These are phyloP conservation scores for Corvus moneduloides DNA, from an alignment of 2,113 vertebrate species.

Conservation along the genomic window DNA sequence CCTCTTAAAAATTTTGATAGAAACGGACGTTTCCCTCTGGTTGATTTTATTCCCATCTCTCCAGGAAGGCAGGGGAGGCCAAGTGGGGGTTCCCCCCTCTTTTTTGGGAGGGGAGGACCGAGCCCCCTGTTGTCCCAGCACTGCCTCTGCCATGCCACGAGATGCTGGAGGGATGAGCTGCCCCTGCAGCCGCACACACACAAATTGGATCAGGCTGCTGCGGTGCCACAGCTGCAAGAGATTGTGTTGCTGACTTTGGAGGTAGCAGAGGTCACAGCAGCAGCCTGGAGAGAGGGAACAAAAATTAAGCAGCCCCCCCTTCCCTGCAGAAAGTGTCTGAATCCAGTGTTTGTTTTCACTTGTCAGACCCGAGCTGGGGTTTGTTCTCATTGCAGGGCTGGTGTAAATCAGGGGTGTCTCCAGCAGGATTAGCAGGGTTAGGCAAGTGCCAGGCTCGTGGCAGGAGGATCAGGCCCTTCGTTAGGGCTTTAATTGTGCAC, in stretches of 20 bases:
- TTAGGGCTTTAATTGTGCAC: neutral
- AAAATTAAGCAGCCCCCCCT: neutral
- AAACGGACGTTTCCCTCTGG: neutral
- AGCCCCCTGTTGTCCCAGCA: neutral
- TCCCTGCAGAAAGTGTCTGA: constrained; percentile 27
- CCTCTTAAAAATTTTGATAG: neutral
- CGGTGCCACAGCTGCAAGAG: constrained; percentile 39
- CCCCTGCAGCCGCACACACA: constrained; percentile 27
- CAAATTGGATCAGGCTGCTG: constrained; percentile 39
- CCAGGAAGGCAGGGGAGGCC: neutral
- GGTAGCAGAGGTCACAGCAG: constrained; percentile 55
- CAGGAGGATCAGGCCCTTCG: neutral
- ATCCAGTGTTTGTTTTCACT: constrained; percentile 50
- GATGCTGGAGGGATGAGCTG: constrained; percentile 3
- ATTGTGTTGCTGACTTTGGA: constrained; percentile 43
- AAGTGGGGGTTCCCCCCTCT: neutral
- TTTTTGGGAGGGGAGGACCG: neutral
- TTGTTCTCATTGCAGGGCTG: neutral
- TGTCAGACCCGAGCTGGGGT: neutral
- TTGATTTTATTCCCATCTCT: neutral
- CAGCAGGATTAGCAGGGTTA: neutral
- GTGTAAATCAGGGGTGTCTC: constrained; percentile 1
- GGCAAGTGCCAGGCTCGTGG: neutral
- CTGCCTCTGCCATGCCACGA: neutral
- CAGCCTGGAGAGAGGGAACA: constrained; percentile 33